phyloP scores from a whole-genome alignment of 2,113 vertebrate genomes.

The Ameiurus melas region DNA sequence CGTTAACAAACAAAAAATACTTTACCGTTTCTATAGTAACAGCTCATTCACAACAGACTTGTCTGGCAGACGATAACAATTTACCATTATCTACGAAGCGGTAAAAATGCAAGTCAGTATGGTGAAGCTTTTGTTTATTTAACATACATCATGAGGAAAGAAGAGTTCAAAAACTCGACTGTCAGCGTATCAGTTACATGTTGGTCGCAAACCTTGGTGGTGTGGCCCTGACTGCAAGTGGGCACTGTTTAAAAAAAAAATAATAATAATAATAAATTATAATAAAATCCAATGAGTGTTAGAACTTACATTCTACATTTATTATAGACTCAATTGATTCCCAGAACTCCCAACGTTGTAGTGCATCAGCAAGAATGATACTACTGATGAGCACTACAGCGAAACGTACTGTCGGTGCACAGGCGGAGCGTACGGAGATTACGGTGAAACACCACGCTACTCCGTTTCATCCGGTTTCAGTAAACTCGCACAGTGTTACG shows the following conservation, averaged over 20 bases:
- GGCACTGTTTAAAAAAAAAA: not conserved
- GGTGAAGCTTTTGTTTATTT: not conserved
- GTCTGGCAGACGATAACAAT: not conserved
- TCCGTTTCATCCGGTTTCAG: not conserved
- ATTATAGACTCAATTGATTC: no score
- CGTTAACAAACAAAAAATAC: not conserved
- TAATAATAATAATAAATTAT: no score
- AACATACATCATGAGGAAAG: not conserved
- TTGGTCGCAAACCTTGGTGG: not conserved
- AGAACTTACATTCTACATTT: not conserved
- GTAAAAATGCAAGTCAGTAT: not conserved
- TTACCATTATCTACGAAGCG: not conserved
- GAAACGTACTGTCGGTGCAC: conserved; percentile 19
- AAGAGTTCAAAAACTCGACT: not conserved
- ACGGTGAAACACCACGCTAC: not conserved
- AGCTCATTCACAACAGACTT: not conserved
- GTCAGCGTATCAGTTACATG: not conserved
- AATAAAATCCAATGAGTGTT: not conserved
- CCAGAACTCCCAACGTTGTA: not conserved
- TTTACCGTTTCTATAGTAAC: not conserved
- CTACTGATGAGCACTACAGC: no score
- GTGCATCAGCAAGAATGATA: not conserved
- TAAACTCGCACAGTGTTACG: not conserved
- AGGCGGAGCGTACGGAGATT: not conserved
- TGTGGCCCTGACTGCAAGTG: not conserved